Evolutionary conservation across 1,140 invertebrate genomes (phyloP), one percentile per base, ranked within the genome.

Genomic region (Lethocerus indicus): DNA sequence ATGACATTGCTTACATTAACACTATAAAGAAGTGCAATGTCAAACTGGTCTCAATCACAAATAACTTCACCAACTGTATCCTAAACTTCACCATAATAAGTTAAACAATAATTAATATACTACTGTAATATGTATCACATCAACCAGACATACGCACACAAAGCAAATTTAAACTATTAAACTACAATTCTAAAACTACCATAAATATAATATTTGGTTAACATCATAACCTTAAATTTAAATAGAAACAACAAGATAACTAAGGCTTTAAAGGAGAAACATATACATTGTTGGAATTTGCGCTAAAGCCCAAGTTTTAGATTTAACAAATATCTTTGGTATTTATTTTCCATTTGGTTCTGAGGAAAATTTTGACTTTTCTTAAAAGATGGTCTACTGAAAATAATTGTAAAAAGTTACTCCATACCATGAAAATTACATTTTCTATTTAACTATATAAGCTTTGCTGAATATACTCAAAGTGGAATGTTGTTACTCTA

Each of bases 161-260:
- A 53, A 49, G 52, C 52, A 49, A 48, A 49, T 48, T 53, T 48
- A 43, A 39, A 49, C 52, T 53, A 49, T 45, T 44, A 25, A 49
- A 49, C 48, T 53, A 53, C 43, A 20, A 49, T 49, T 26, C 47
- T 53, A 53, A 49, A 45, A 42, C 41, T 53, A 53, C 35, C 20
- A 53, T 53, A 53, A 49, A 49, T 49, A 53, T 53, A n/a, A n/a
- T n/a, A 49, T 51, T 49, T 53, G 52, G 52, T 53, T 53, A 53
- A 53, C 52, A 53, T 53, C 52, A 53, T 53, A 53, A 53, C 41
- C 52, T 46, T 53, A 49, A 44, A 44, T 49, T 53, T 53, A 53
- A 53, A 49, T 48, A 49, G 52, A 49, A 47, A 53, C 52, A 53
- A 49, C 52, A 49, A 52, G 39, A 23, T 53, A 49, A 53, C 52